phyloP scores from a whole-genome alignment of 2,113 vertebrate genomes.

The Lepus europaeus region DNA sequence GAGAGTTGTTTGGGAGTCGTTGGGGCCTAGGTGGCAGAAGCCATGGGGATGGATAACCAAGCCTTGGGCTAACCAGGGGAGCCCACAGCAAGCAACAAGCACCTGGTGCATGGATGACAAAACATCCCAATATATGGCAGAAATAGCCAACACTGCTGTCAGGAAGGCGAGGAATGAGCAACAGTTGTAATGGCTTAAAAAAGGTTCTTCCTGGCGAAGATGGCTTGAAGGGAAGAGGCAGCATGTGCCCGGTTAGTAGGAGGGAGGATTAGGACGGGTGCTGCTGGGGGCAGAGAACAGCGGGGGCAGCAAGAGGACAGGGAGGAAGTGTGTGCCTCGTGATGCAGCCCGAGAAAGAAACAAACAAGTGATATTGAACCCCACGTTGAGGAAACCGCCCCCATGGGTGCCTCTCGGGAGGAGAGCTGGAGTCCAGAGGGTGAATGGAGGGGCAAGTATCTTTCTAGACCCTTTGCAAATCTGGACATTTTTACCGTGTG shows the following conservation, averaged over 20 bases:
- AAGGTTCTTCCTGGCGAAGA: conserved; percentile 37
- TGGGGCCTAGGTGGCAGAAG: neutral
- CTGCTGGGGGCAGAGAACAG: neutral
- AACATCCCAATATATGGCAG: neutral
- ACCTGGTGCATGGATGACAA: neutral
- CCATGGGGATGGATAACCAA: neutral
- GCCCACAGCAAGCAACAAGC: neutral
- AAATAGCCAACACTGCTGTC: conserved; percentile 47
- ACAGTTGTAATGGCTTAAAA: conserved; percentile 31
- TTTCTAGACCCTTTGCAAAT: neutral
- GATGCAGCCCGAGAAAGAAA: neutral
- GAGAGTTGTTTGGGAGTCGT: neutral
- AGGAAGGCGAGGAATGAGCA: neutral
- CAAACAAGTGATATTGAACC: neutral
- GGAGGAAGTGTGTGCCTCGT: neutral
- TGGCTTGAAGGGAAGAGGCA: neutral
- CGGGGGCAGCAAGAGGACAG: neutral
- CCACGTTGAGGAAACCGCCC: neutral
- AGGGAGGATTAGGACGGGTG: neutral
- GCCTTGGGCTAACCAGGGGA: neutral
- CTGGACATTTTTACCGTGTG: neutral
- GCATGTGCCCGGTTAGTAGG: neutral
- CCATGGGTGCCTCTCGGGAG: neutral
- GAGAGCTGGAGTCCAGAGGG: too few relatives aligned
- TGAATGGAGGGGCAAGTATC: too few relatives aligned